Evolutionary conservation across 2,888 invertebrate species (phyloP), one percentile per base, ranked within the genome.

Genomic region (Pollenia amentaria): DNA sequence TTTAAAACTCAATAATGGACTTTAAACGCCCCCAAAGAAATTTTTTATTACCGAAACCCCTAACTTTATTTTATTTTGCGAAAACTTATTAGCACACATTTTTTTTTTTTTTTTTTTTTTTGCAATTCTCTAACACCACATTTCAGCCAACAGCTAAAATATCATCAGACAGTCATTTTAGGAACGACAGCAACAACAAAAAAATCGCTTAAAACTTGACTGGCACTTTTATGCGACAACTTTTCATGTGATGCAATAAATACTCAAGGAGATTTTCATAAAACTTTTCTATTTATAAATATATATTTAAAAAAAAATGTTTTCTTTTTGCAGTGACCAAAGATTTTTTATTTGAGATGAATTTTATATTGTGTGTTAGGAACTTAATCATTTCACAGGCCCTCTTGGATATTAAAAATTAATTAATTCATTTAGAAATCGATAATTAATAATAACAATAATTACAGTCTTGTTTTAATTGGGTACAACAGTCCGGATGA

Each of bases 181-280:
- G 21, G 40, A 7, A 53, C 3, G 40, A 38, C 8, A 60, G 12
- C 57, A 38, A 48, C 2, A 29, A 44, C n/a, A 60, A 48, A 62
- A 42, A 21, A 48, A 9, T 57, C 9, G 11, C 8, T 40, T 75
- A 75, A 40, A 62, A 75, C 51, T 51, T 51, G 18, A 48, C 38
- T 75, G 75, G 18, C 75, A 65, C 40, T 64, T 42, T 29, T 53
- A 62, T 65, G 64, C 42, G 21, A 76, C 51, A 64, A 53, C 42
- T 42, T 46, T 44, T 75, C 10, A 14, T 40, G 11, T 65, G 76
- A 46, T 65, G 75, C 75, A 75, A 75, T 40, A 46, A 60, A 18
- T 4, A 64, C 9, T 38, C 16, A 16, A 3, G 16, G 18, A 18
- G 11, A 65, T 29, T 76, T 76, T 76, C 4, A 57, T 11, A 12